Percentiles rank a stretch among this genome's conserved stretches.
Conservation (phyloP, 2,113 vertebrate genomes). For the Microtus montanus region DNA sequence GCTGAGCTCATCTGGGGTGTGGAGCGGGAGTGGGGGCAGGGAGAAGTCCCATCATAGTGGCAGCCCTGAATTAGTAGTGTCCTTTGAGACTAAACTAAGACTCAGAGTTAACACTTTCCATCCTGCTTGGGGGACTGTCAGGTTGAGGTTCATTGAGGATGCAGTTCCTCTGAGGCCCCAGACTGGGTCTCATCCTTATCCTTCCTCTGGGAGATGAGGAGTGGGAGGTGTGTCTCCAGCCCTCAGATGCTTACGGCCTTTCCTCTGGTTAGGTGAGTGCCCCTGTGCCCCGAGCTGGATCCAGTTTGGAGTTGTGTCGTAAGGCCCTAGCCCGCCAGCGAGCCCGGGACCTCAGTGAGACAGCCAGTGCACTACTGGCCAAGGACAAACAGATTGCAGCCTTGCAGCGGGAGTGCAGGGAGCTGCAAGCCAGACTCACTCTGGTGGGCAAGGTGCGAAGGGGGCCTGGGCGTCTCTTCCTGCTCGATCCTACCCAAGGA, state of each 20-base stretch:
- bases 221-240: neutral
- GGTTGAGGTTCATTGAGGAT: neutral
- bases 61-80: slow-evolving; percentile 58
- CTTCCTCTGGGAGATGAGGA: slow-evolving; percentile 43
- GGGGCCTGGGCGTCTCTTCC: neutral
- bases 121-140: neutral
- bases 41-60: slow-evolving; percentile 54
- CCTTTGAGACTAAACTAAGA: slow-evolving; percentile 28
- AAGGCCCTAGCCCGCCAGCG: slow-evolving; percentile 94
- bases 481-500: neutral
- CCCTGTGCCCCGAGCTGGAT: slow-evolving; percentile 87
- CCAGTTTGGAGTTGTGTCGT: slow-evolving; percentile 92
- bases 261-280: slow-evolving; percentile 89
- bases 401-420: slow-evolving; percentile 92
- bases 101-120: slow-evolving; percentile 58
- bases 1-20: slow-evolving; percentile 72
- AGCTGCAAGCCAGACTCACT: slow-evolving; percentile 90
- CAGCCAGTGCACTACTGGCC: slow-evolving; percentile 93
- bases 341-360: slow-evolving; percentile 94
- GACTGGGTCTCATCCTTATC: neutral
- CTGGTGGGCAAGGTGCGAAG: slow-evolving; percentile 88
- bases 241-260: slow-evolving; percentile 40
- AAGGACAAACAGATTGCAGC: slow-evolving; percentile 97
- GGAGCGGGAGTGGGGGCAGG: slow-evolving; percentile 62
- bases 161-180: neutral